Percentiles rank a stretch among this genome's conserved stretches.
Conservation (phyloP, 2,113 vertebrate species). For the Ondatra zibethicus region DNA sequence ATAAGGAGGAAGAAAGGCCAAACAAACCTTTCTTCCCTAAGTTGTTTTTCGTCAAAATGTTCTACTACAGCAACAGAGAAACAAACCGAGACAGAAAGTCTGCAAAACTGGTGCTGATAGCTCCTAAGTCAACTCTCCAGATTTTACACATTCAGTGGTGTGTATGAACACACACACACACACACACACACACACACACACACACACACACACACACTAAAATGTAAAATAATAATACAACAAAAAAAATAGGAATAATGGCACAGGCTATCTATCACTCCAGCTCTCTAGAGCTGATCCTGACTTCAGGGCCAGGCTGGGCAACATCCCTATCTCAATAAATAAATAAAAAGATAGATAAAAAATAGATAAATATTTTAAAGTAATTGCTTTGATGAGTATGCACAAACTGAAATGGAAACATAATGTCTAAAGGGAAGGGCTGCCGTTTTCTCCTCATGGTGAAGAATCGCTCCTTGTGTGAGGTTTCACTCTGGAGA, state of each 20-base stretch:
- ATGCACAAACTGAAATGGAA: constrained; percentile 11
- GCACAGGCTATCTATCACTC: neutral
- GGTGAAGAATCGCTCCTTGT: neutral
- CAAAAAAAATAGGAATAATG: neutral
- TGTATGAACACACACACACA: neutral
- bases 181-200: neutral
- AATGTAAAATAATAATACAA: neutral
- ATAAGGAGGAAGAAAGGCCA: neutral
- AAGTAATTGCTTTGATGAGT: neutral
- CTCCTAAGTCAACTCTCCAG: neutral
- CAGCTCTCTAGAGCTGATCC: neutral
- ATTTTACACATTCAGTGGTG: neutral
- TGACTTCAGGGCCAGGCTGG: neutral
- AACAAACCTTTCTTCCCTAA: neutral
- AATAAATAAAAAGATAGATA: neutral
- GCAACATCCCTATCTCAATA: neutral
- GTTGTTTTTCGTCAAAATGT: neutral
- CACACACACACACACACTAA: neutral
- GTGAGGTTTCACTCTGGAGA: constrained; percentile 1
- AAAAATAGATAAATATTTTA: too few relatives aligned
- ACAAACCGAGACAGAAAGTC: neutral
- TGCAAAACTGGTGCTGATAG: neutral
- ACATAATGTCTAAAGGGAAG: neutral
- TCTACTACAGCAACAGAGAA: neutral
- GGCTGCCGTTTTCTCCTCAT: constrained; percentile 26